Percentiles rank a stretch among this genome's conserved stretches.
These are phyloP conservation scores for Aspidiotus rigidus DNA, from an alignment of 2,888 invertebrate species.

Conservation along the genomic window DNA sequence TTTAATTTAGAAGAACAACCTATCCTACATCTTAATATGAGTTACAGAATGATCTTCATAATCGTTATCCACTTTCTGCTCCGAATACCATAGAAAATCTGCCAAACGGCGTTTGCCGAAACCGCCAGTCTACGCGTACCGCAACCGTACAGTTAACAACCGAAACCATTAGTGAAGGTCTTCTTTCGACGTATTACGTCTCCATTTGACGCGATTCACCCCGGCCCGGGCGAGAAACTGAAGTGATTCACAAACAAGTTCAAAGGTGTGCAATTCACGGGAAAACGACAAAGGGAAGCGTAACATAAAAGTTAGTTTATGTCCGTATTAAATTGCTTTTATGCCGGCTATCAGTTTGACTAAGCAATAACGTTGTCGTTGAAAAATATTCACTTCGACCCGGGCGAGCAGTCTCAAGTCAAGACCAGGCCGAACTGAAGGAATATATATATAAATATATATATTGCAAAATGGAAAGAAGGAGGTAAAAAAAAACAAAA, in stretches of 20 bases:
- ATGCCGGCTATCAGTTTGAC: constrained; percentile 7
- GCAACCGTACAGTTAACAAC: too few relatives aligned
- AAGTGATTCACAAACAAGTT: constrained; percentile 25
- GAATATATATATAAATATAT: neutral
- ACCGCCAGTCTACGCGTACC: too few relatives aligned
- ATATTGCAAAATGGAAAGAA: too few relatives aligned
- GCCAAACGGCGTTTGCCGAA: too few relatives aligned
- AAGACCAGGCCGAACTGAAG: neutral
- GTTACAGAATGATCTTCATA: too few relatives aligned
- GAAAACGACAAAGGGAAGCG: constrained; percentile 29
- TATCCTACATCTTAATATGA: too few relatives aligned
- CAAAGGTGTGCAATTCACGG: constrained; percentile 26
- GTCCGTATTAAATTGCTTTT: constrained; percentile 25
- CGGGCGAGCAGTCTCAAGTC: neutral
- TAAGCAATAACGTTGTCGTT: neutral
- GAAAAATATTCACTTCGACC: neutral
- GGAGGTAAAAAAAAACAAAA: neutral
- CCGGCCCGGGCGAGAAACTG: neutral
- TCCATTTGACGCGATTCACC: constrained; percentile 4
- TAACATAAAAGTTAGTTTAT: constrained; percentile 25
- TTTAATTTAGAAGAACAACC: too few relatives aligned
- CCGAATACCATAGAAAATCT: too few relatives aligned
- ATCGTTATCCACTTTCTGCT: too few relatives aligned
- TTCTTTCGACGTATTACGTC: neutral
- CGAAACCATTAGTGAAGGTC: too few relatives aligned